Conservation (phyloP, 2,888 invertebrate species). For the Brachyptera putata region DNA sequence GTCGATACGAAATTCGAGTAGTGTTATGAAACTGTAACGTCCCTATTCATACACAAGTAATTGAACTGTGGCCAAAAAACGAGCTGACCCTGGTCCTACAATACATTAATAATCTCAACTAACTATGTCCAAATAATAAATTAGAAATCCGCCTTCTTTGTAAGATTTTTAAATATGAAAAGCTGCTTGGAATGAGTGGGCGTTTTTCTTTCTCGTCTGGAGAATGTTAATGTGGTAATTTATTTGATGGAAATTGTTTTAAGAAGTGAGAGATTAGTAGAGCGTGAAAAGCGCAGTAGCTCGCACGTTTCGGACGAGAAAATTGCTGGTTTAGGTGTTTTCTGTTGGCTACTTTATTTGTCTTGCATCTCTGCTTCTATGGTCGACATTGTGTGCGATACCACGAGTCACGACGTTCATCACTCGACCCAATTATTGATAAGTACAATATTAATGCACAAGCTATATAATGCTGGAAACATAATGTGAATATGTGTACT, state of each 20-base stretch:
- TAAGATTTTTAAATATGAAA: slow-evolving; percentile 10
- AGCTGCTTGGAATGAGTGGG: slow-evolving; percentile 3
- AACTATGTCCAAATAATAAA: slow-evolving; percentile 13
- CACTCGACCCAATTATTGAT: too few species aligned
- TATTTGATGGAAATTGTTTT: slow-evolving; percentile 12
- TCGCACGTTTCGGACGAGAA: neutral
- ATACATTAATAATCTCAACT: slow-evolving; percentile 10
- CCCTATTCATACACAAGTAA: slow-evolving; percentile 12
- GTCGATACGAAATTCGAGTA: slow-evolving; percentile 7
- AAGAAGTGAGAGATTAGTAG: slow-evolving; percentile 5
- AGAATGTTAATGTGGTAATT: slow-evolving; percentile 14
- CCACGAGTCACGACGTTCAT: too few species aligned
- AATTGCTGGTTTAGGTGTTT: slow-evolving; percentile 19
- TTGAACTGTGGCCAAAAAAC: neutral
- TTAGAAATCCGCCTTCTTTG: slow-evolving; percentile 19
- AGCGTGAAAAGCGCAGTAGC: slow-evolving; percentile 2
- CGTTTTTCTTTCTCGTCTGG: neutral
- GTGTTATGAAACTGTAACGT: slow-evolving; percentile 1
- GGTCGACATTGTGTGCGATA: too few species aligned
- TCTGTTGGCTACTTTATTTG: neutral
- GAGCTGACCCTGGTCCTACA: slow-evolving; percentile 1
- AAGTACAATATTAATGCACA: too few species aligned
- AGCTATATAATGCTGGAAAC: too few species aligned
- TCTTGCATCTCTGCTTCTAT: too few species aligned
- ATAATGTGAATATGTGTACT: too few species aligned